Percentiles rank a stretch among this genome's conserved stretches.
Conservation (phyloP, 2,888 invertebrate species). For the Metellina segmentata region DNA sequence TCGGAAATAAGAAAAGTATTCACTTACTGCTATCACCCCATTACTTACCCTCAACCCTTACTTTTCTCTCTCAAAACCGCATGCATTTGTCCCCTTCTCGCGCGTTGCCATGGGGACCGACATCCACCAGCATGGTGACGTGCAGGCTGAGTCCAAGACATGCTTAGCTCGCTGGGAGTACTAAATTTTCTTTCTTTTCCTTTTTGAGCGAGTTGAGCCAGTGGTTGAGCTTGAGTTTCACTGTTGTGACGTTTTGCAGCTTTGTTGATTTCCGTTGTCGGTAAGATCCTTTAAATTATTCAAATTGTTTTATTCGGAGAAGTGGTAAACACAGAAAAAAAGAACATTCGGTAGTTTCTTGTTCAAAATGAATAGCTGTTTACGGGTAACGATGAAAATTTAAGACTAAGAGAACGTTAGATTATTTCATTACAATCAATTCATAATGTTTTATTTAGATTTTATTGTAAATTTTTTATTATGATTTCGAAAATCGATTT, state of each 20-base stretch:
- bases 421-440: too few relatives aligned
- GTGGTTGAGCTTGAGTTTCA: background rate
- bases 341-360: background rate
- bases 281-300: background rate
- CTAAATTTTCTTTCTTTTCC: background rate
- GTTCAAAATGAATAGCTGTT: background rate
- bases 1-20: conserved; percentile 43
- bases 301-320: background rate
- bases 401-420: too few relatives aligned
- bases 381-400: too few relatives aligned
- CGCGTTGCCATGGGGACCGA: conserved; percentile 34
- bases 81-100: conserved; percentile 32
- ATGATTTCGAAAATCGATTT: too few relatives aligned
- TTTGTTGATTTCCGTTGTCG: background rate
- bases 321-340: background rate
- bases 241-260: background rate
- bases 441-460: too few relatives aligned
- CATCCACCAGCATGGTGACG: conserved; percentile 12
- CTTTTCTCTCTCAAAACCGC: conserved; percentile 27
- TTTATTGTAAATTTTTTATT: too few relatives aligned
- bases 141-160: background rate
- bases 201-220: background rate
- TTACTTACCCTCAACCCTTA: conserved; percentile 17
- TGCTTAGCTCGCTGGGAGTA: background rate
- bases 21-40: conserved; percentile 53